Base-by-base conservation (phyloP, 1,140 invertebrate species). In the Drosophila kikkawai region DNA sequence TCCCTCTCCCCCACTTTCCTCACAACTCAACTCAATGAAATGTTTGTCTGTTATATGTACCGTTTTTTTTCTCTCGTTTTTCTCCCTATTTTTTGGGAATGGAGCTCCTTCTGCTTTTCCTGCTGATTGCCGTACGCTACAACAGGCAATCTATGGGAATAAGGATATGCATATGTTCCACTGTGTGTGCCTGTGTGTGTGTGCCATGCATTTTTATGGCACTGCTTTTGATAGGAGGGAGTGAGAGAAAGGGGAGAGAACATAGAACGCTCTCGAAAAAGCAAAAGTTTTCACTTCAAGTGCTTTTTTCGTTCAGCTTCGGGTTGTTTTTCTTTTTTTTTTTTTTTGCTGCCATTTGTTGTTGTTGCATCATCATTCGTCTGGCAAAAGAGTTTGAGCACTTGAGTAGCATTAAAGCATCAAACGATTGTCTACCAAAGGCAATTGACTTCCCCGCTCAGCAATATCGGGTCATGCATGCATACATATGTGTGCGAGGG, bases 331-430 rank as follows among this genome's bases (percentile, higher is more conserved):
- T 41, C 51, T 51, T 9, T 42, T 73, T 65, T 37, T 56, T 44
- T 61, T 61, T 36, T 56, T 48, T n/a, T n/a, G n/a, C n/a, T 51
- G 32, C 51, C n/a, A 67, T 42, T 67, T 55, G 42, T 19, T 80
- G 53, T 32, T 57, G 29, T 36, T 66, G 80, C 39, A 75, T 82
- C 68, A 79, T 60, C 79, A 64, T 64, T 81, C 42, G 79, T 74
- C 80, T 58, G 57, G 75, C 80, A 83, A 83, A 79, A 77, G 81
- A 74, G 70, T 74, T 84, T 84, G 77, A 80, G 76, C 81, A 80
- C 81, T 84, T 84, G 81, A 84, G 81, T 80, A 80, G 81, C 81
- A 84, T 84, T 84, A 84, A 84, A 84, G 81, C 73, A 84, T 84
- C 67, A 73, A 70, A 68, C 81, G 65, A 76, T 84, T 76, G 81